phyloP scores from a whole-genome alignment of 2,888 invertebrate genomes.

The Cylindroiulus punctatus region DNA sequence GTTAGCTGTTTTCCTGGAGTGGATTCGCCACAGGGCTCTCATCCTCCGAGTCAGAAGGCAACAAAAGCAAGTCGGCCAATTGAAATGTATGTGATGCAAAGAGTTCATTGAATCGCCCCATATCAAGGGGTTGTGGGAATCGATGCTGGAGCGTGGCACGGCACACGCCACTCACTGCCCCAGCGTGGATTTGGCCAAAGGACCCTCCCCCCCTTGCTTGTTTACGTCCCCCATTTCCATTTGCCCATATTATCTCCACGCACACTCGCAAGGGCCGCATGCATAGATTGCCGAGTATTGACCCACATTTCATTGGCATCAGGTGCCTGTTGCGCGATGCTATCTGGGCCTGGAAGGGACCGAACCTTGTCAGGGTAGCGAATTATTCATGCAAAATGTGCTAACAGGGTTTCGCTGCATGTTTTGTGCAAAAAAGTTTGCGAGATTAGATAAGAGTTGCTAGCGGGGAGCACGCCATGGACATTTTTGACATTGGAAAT shows the following conservation, averaged over 20 bases:
- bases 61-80: not conserved
- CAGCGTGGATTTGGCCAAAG: not conserved
- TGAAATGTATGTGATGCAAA: not conserved
- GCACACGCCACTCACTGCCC: not conserved
- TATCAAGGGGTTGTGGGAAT: conserved; percentile 25
- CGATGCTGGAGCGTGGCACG: not conserved
- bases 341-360: too few relatives aligned
- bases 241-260: conserved; percentile 23
- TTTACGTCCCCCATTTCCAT: not conserved
- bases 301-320: conserved; percentile 16
- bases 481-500: not conserved
- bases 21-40: too few relatives aligned
- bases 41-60: not conserved
- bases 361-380: not conserved
- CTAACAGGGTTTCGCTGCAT: not conserved
- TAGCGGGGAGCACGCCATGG: not conserved
- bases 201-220: not conserved
- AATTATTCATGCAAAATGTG: not conserved
- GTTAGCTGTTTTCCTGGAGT: too few relatives aligned
- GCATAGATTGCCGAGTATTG: conserved; percentile 10
- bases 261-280: conserved; percentile 9
- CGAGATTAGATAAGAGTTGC: not conserved
- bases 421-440: not conserved
- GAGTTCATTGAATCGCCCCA: conserved; percentile 12
- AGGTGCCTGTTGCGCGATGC: conserved; percentile 37